Evolutionary conservation across 2,113 vertebrate species (phyloP).

Genomic region (Mesocricetus auratus): DNA sequence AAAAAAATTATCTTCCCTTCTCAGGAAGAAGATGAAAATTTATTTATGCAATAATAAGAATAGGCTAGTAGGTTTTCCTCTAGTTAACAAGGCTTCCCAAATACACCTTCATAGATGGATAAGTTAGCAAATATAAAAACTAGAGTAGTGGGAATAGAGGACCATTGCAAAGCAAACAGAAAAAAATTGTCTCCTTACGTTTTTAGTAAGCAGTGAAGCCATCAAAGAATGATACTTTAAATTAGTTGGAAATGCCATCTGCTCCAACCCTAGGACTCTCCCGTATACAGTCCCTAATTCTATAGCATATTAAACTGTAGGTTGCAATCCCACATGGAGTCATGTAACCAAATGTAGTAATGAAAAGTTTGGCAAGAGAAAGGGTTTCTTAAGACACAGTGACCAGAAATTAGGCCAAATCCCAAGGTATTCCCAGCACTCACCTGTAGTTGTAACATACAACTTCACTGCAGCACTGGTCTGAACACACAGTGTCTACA

Average conservation of each 20-base stretch:
- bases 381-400: background rate
- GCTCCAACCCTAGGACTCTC: background rate
- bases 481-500: background rate
- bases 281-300: background rate
- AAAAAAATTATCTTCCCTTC: background rate
- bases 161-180: background rate
- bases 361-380: background rate
- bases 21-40: background rate
- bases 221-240: background rate
- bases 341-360: background rate
- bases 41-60: background rate
- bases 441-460: background rate
- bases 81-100: background rate
- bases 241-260: background rate
- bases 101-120: background rate
- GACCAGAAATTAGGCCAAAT: background rate
- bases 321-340: too few species aligned
- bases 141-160: background rate
- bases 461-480: background rate
- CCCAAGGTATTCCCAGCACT: background rate
- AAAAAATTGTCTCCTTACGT: background rate
- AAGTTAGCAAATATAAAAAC: background rate
- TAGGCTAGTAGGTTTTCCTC: background rate
- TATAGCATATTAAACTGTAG: background rate
- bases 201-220: conserved; percentile 14